Percentiles rank a stretch among this genome's conserved stretches.
phyloP scores from a whole-genome alignment of 2,113 vertebrate species.

The Diphyllodes magnificus region DNA sequence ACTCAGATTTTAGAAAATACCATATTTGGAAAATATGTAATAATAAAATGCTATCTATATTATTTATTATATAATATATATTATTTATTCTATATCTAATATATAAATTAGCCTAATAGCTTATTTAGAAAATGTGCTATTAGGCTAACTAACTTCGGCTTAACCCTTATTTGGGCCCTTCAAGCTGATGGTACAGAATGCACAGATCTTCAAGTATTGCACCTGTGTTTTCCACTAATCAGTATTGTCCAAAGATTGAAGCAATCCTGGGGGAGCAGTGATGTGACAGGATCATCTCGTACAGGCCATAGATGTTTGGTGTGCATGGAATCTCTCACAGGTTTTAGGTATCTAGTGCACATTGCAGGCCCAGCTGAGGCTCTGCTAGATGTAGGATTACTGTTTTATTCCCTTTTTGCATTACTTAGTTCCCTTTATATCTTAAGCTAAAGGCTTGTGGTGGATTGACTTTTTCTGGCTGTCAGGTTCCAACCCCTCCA shows the following conservation, averaged over 20 bases:
- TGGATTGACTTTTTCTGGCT: not conserved
- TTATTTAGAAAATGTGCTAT: not conserved
- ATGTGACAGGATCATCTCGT: accelerated
- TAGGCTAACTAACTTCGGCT: not conserved
- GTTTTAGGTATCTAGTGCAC: too few species aligned
- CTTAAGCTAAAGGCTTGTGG: not conserved
- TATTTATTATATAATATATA: not conserved
- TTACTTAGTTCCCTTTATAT: not conserved
- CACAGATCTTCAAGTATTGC: not conserved
- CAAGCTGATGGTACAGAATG: not conserved
- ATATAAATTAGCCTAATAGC: not conserved
- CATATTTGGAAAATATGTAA: not conserved
- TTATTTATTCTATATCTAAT: not conserved
- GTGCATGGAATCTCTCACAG: not conserved
- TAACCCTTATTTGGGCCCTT: not conserved
- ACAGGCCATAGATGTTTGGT: not conserved
- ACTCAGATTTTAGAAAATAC: not conserved
- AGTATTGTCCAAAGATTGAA: not conserved
- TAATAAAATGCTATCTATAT: not conserved
- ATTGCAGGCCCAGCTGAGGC: not conserved
- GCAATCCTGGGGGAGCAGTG: not conserved
- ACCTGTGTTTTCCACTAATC: not conserved
- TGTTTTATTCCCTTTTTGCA: not conserved
- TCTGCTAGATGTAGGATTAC: not conserved
- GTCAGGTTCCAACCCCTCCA: not conserved